A percentile compares a stretch with the other conserved stretches of the same genome.
Conservation (phyloP, 2,888 invertebrate species). For the Blera fallax region DNA sequence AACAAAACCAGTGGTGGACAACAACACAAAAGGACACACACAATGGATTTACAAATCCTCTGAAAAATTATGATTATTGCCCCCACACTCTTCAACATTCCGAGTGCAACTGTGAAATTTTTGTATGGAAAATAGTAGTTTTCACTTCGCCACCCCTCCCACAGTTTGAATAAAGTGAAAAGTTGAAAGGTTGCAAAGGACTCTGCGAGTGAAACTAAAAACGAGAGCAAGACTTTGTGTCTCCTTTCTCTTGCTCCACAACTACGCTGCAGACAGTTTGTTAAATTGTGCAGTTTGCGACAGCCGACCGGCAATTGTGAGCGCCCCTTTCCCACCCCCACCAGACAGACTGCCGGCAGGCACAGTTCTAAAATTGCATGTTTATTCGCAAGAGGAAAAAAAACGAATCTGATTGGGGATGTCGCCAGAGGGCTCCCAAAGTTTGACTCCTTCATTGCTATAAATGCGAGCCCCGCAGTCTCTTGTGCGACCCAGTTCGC, state of each 20-base stretch:
- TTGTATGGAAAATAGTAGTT: background rate
- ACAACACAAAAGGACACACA: background rate
- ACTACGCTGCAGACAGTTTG: constrained; percentile 30
- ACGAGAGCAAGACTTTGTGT: constrained; percentile 39
- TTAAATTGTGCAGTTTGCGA: constrained; percentile 41
- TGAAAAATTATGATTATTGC: constrained; percentile 39
- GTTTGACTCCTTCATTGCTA: constrained; percentile 57
- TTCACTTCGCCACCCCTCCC: background rate
- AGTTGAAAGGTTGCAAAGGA: constrained; percentile 54
- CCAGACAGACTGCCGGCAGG: constrained; percentile 62
- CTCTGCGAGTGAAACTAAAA: constrained; percentile 35
- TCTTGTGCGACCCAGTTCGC: constrained; percentile 45
- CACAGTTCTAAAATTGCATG: constrained; percentile 53
- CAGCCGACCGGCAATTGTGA: background rate
- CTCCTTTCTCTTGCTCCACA: constrained; percentile 29
- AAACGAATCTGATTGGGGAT: constrained; percentile 41
- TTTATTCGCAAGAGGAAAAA: constrained; percentile 33
- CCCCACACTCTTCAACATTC: background rate
- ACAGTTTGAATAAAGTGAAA: constrained; percentile 35
- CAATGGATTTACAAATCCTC: constrained; percentile 21
- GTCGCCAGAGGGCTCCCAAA: constrained; percentile 61
- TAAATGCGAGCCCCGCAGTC: constrained; percentile 33
- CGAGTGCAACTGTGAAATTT: background rate
- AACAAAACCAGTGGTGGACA: background rate
- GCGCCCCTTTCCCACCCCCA: background rate